Evolutionary conservation across 2,888 invertebrate species (phyloP).

Genomic region (Congeria kusceri): DNA sequence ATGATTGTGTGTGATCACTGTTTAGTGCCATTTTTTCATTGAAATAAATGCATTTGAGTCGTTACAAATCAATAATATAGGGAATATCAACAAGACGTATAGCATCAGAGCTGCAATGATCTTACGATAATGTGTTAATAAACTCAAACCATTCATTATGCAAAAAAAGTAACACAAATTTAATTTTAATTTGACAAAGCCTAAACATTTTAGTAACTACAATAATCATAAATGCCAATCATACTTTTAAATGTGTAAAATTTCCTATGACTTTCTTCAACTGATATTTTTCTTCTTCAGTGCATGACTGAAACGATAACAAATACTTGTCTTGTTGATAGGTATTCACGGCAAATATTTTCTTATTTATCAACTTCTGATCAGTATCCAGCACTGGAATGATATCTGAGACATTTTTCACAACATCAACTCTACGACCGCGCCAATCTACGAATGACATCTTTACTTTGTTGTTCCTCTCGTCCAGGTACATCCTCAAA

Average conservation of each 20-base stretch:
- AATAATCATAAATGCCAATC: too few relatives aligned
- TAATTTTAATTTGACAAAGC: too few relatives aligned
- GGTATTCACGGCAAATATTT: not conserved
- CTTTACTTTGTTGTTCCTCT: not conserved
- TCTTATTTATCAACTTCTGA: not conserved
- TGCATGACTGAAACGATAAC: not conserved
- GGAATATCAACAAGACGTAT: too few relatives aligned
- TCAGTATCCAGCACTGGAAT: not conserved
- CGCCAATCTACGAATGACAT: not conserved
- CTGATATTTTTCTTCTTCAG: not conserved
- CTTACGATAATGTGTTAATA: too few relatives aligned
- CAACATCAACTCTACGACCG: not conserved
- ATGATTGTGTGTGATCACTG: too few relatives aligned
- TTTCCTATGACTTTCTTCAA: not conserved
- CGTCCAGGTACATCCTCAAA: not conserved
- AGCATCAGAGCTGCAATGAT: too few relatives aligned
- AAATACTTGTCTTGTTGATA: constrained; percentile 1
- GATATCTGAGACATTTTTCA: not conserved
- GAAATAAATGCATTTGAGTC: too few relatives aligned
- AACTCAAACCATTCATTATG: too few relatives aligned
- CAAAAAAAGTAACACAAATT: too few relatives aligned
- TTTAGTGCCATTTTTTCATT: too few relatives aligned
- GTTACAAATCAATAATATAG: too few relatives aligned
- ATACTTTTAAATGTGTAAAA: not conserved
- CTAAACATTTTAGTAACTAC: too few relatives aligned